Evolutionary conservation across 1,140 invertebrate genomes (phyloP).

Genomic region (silkworm (Bombyx mori)): ASM3026992v2 NC_085124.1:15446001-15446500

Average conservation of each 20-base stretch:
- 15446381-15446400: constrained; percentile 52
- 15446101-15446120: constrained; percentile 40
- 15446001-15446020: constrained; percentile 30
- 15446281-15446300: constrained; percentile 44
- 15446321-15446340: constrained; percentile 53
- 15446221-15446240: constrained; percentile 26
- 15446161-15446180: constrained; percentile 50
- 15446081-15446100: constrained; percentile 53
- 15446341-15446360: constrained; percentile 29
- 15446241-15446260: constrained; percentile 25
- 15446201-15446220: constrained; percentile 34
- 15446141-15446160: constrained; percentile 48
- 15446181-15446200: constrained; percentile 45
- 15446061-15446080: constrained; percentile 25
- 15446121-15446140: constrained; percentile 45
- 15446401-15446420: constrained; percentile 41
- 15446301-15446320: constrained; percentile 42
- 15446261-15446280: constrained; percentile 38
- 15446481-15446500: constrained; percentile 39
- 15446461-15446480: constrained; percentile 53
- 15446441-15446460: constrained; percentile 30
- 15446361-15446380: constrained; percentile 53
- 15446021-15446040: constrained; percentile 26
- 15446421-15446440: constrained; percentile 36
- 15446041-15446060: constrained; percentile 23